A percentile compares a stretch with the other conserved stretches of the same genome.
Evolutionary conservation across 2,888 invertebrate species (phyloP).

Genomic region (Eupelmus urozonus): DNA sequence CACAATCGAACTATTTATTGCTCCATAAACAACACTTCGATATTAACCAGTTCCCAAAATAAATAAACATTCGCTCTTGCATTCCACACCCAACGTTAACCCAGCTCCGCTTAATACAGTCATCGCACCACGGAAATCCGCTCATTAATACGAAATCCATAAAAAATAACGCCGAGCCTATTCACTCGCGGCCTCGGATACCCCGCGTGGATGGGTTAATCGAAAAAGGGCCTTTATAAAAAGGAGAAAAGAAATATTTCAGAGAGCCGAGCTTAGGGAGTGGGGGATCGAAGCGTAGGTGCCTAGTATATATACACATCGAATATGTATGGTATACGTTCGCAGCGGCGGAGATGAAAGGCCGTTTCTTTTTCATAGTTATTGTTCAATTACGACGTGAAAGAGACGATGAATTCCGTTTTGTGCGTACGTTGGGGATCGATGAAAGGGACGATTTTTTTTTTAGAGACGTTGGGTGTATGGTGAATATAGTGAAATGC

Average conservation of each 20-base stretch:
- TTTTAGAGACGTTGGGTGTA: too few species aligned
- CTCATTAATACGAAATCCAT: slow-evolving; percentile 4
- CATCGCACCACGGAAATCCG: not conserved
- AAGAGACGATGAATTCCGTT: not conserved
- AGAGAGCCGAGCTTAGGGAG: not conserved
- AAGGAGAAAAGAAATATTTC: slow-evolving; percentile 2
- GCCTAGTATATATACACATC: not conserved
- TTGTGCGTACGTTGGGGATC: not conserved
- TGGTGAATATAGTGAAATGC: too few species aligned
- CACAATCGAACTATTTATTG: too few species aligned
- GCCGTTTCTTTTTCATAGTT: not conserved
- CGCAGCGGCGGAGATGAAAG: slow-evolving; percentile 9
- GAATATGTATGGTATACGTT: too few species aligned
- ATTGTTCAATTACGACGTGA: slow-evolving; percentile 8
- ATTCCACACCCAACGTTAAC: too few species aligned
- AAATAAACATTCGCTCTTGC: too few species aligned
- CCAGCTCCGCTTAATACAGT: too few species aligned
- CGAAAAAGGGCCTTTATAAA: not conserved
- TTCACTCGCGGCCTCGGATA: not conserved
- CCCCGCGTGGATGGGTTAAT: slow-evolving; percentile 14
- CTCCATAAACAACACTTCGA: too few species aligned
- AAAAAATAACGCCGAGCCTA: not conserved
- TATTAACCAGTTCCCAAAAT: too few species aligned
- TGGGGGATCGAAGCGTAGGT: not conserved
- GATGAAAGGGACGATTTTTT: not conserved